Evolutionary conservation across 2,888 invertebrate genomes (phyloP), one percentile per base, ranked within the genome.

Genomic region (Ganaspis brasiliensis): DNA sequence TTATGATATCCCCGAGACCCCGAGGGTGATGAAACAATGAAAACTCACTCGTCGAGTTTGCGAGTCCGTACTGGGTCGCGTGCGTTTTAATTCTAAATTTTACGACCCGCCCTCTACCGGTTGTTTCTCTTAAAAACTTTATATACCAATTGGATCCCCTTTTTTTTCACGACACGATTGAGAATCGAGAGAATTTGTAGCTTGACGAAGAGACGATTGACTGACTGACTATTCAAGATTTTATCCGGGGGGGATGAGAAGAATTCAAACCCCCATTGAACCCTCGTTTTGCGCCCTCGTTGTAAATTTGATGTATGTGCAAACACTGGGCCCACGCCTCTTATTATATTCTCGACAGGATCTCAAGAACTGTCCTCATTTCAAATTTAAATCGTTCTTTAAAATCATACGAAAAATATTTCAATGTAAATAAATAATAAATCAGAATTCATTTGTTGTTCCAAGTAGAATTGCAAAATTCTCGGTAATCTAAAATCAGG

Each of bases 11-110:
- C 77, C 79, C 67, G 75, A 81, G 81, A 52, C 2, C 52, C 52
- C 52, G 52, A 52, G 52, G 82, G 81, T 74, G 81, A 76, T 75
- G 84, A 85, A 86, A 85, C 83, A 85, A 83, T 85, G 80, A 67
- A 80, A 76, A 80, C 77, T 79, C 78, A 45, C 56, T 80, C 75
- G 76, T 81, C 71, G 72, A 75, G 72, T 63, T 81, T 75, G 79
- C 83, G 75, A 78, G 74, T n/a, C 76, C 83, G 80, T 82, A 67
- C 73, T 40, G 55, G 80, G 82, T 81, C 86, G 86, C 85, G 87
- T 87, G 86, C 85, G 84, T 87, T 87, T 89, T 87, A 88, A 89
- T 89, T 89, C 83, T 81, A 79, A n/a, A 83, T 86, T 78, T 84
- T 79, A 76, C 83, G 81, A 85, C 83, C 82, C 73, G 73, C 63